Evolutionary conservation across 2,797 vertebrate species (phyloP), one percentile per base, ranked within the genome.

Genomic region (Thalassophryne amazonica): DNA sequence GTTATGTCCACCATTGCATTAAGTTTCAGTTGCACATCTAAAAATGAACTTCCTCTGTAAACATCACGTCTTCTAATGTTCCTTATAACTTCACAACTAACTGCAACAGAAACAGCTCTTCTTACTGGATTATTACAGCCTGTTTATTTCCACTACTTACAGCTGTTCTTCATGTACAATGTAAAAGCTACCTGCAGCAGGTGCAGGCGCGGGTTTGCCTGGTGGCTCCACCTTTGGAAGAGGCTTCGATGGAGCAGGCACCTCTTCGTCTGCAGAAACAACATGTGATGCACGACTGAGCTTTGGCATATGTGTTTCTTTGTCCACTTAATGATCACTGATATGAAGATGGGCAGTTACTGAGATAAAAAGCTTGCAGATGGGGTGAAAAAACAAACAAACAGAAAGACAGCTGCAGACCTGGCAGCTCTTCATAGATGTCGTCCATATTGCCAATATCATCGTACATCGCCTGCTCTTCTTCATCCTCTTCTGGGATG

Each of bases 351-450:
- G 8, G 20, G 10, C 9, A 25, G 7, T 27, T 10, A 3, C 15
- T 36, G 1, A 14, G 33, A 32, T 41, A 2, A 6, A 24, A 35
- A 2, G 2, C 1, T 35, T 15, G 12, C 10, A 24, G 23, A 11
- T 4, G 11, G 23, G 11, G 3, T 8, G 38, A 23, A 2, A 15
- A 46, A 21, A 29, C 4, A 11, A 14, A 7, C 11, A 19, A 25
- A 19, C 2, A 27, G 21, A 28, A 6, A 40, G 7, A 36, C 13
- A 15, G 12, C 5, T 6, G 4, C 1, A 7, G 82, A 98, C 97
- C 96, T 93, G 95, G 95, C 55, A 98, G 92, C 64, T 89, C 93
- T 88, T 98, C 97, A 52, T 99, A 98, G 83, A 99, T 97, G 53
- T 96, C 94, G 0, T 96, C 1, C 0, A 16, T 37, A 7, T 76